Evolutionary conservation across 2,113 vertebrate species (phyloP), one percentile per base, ranked within the genome.

Genomic region (Camelus dromedarius): DNA sequence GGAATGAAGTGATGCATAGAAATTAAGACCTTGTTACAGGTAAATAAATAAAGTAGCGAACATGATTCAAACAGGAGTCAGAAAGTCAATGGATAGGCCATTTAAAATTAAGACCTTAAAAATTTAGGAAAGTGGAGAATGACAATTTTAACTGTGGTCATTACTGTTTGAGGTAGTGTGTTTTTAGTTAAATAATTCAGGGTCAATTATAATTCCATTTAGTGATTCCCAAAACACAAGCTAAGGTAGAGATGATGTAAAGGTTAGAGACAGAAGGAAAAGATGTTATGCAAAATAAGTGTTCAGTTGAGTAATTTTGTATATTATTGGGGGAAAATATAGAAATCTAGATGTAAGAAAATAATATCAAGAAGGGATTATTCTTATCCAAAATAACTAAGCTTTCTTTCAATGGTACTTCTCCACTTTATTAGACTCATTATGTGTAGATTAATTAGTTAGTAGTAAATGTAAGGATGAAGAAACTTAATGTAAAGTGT

Each of bases 61-160:
- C 69, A 93, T 90, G 11, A 11, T 46, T 93, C 12, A 50, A 83
- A n/a, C 26, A 75, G 3, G 48, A 77, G 5, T 54, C 60, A 90
- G 46, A 10, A 85, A 94, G 24, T 70, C 60, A 35, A 1, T 92
- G 26, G n/a, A 46, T 50, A 86, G 46, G 38, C 20, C 15, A 86
- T 12, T 66, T 28, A 70, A 56, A 96, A 76, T 67, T 77, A 86
- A 96, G 30, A 18, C 19, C 60, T 66, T 89, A 81, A 89, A 24
- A 60, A 73, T 70, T 79, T 67, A 87, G 10, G 24, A 48, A 70
- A 70, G 60, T 73, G 3, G 1, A 38, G 24, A 89, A 62, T 56
- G 35, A 11, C 11, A 62, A 73, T 7, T 52, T 67, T 96, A 81
- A 92, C 22, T 89, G 62, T 38, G 30, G 4, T 22, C 54, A 28